phyloP scores from a whole-genome alignment of 1,140 invertebrate species.

The Dolichoris vasculosae region DNA sequence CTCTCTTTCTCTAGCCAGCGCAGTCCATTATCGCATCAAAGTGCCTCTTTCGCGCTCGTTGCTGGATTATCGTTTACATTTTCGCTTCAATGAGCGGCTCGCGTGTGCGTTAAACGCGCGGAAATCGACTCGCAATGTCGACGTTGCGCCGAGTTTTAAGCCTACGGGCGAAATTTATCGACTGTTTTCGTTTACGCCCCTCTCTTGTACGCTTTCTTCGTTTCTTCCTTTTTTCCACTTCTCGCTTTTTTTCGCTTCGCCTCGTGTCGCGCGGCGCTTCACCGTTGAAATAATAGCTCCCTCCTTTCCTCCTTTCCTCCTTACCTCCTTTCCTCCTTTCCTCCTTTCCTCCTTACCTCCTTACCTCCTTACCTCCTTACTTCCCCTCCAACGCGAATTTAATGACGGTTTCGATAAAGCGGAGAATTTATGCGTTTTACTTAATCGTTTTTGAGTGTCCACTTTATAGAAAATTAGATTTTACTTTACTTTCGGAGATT shows the following conservation, averaged over 20 bases:
- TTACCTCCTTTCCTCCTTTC: too few species aligned
- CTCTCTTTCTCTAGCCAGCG: neutral
- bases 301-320: too few species aligned
- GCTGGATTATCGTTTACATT: constrained; percentile 39
- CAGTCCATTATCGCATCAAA: constrained; percentile 26
- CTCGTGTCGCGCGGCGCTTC: neutral
- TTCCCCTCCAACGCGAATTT: neutral
- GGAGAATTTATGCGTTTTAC: neutral
- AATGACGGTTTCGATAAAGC: neutral
- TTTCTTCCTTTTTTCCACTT: neutral
- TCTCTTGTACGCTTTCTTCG: neutral
- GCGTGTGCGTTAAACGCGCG: constrained; percentile 15
- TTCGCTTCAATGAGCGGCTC: constrained; percentile 2
- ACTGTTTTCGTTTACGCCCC: neutral
- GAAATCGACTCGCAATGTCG: constrained; percentile 15
- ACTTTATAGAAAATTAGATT: neutral
- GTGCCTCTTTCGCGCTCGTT: constrained; percentile 33
- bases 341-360: too few species aligned
- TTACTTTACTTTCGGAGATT: neutral
- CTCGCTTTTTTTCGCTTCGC: neutral
- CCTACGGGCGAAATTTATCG: constrained; percentile 3
- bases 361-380: too few species aligned
- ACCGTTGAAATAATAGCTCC: neutral
- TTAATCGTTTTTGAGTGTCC: neutral
- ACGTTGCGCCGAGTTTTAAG: neutral